Percentiles rank a stretch among this genome's conserved stretches.
phyloP scores from a whole-genome alignment of 2,113 vertebrate species.

The Beaufortia kweichowensis region DNA sequence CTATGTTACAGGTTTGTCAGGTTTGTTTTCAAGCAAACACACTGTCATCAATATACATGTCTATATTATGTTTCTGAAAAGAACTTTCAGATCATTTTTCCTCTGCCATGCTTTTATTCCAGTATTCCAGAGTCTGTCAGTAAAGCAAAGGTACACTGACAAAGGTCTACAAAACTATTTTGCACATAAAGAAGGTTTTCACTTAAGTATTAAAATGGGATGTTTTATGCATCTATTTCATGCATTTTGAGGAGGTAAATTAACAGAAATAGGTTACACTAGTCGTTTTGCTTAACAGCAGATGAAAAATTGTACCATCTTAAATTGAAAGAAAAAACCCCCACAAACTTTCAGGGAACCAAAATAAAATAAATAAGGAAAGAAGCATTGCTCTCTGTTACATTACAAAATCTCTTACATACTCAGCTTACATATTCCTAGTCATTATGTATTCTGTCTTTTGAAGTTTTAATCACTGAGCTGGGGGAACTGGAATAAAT shows the following conservation, averaged over 20 bases:
- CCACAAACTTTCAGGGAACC: background rate
- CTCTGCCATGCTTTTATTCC: constrained; percentile 23
- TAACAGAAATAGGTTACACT: background rate
- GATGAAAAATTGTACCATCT: background rate
- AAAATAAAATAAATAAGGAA: background rate
- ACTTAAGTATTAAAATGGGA: constrained; percentile 24
- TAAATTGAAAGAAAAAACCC: background rate
- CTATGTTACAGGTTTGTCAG: constrained; percentile 44
- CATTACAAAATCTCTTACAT: background rate
- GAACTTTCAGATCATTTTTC: background rate
- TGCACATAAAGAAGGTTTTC: constrained; percentile 25
- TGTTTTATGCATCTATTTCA: constrained; percentile 2
- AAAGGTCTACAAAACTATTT: background rate
- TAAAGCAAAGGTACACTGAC: constrained; percentile 24
- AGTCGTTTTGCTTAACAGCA: background rate
- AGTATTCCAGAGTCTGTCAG: constrained; percentile 11
- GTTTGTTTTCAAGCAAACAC: constrained; percentile 47
- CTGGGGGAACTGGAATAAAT: constrained; percentile 45
- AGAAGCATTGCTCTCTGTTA: background rate
- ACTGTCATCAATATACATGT: constrained; percentile 25
- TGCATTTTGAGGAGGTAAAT: background rate
- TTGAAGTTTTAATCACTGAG: constrained; percentile 22
- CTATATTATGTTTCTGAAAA: background rate
- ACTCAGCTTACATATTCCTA: background rate
- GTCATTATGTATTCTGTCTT: too few relatives aligned